A percentile compares a stretch with the other conserved stretches of the same genome.
Conservation (phyloP, 2,113 vertebrate species). For the Fregetta grallaria region DNA sequence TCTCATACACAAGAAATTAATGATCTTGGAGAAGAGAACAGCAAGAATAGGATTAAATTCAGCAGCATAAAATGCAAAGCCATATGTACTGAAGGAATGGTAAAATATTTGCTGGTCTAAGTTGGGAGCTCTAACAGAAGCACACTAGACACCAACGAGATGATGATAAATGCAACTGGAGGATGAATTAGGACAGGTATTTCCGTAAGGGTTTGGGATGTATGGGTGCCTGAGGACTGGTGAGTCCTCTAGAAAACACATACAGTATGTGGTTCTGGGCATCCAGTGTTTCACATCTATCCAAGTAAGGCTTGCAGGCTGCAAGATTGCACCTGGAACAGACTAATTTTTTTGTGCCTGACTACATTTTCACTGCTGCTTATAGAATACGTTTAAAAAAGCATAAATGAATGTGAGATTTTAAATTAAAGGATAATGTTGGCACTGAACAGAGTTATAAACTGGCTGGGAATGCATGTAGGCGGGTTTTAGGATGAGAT, state of each 20-base stretch:
- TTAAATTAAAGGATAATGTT: neutral
- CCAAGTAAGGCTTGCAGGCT: neutral
- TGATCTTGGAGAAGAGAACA: neutral
- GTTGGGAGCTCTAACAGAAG: neutral
- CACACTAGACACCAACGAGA: accelerated
- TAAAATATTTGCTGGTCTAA: neutral
- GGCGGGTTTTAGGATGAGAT: neutral
- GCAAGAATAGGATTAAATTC: neutral
- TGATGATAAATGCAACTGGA: neutral
- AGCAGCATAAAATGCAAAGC: neutral
- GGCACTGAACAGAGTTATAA: neutral
- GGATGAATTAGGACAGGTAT: neutral
- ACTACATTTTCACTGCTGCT: neutral
- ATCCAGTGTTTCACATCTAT: neutral
- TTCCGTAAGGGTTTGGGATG: neutral
- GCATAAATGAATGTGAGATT: accelerated
- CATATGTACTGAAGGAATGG: accelerated
- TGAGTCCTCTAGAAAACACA: accelerated
- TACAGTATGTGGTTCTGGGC: accelerated
- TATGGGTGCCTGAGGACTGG: neutral
- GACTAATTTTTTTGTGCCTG: neutral
- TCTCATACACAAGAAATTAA: accelerated
- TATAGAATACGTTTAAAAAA: neutral
- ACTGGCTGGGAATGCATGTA: neutral
- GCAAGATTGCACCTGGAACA: neutral